Base-by-base conservation (phyloP, 30 jellyfish, hydroid and myxozoan genomes). In the Pseudorhiza aurosa region DNA sequence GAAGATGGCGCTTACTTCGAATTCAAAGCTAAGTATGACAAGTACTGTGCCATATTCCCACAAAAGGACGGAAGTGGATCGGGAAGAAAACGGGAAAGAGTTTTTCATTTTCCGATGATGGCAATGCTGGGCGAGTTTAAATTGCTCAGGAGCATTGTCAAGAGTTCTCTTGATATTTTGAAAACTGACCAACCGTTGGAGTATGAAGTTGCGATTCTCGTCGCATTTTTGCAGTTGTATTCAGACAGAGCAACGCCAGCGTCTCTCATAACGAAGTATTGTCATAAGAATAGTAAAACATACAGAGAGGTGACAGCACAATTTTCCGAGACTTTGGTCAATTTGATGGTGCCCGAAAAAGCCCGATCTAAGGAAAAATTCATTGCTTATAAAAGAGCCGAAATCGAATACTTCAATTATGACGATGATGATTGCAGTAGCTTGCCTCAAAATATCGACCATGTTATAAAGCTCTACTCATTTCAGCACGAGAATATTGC, bases 51-150 rank as follows among this genome's bases (percentile, higher is more conserved):
- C 30, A 42, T 55, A 31, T 79, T 79, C 40, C 68, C 70, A 50
- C 19, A 30, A 2, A 3, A 29, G 7, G 29, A 59, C 0, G 59
- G 7, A 1, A 19, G 4, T 7, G 68, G 28, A 10, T 32, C 51
- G 27, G 14, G 18, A 8, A 47, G 44, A 25, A 40, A n/a, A 36
- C 12, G 19, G 68, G 40, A 17, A 21, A 15, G 77, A 17, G 91
- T 79, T 3, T 79, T 43, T 36, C 91, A 79, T 51, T 79, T 62
- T 53, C 91, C 91, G 19, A 59, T 79, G 91, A 63, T 79, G 91
- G 91, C 71, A 30, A 63, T 79, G 91, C 65, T 79, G 42, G 83
- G 71, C 5, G 83, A 79, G 5, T 79, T 79, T 62, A 39, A 35
- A 18, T n/a, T 46, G 53, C 29, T 79, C 50, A 35, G 65, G 2